These are phyloP conservation scores for Ichneumoninae sp. DNA, from an alignment of 2,888 invertebrate species.

Conservation along the genomic window DNA sequence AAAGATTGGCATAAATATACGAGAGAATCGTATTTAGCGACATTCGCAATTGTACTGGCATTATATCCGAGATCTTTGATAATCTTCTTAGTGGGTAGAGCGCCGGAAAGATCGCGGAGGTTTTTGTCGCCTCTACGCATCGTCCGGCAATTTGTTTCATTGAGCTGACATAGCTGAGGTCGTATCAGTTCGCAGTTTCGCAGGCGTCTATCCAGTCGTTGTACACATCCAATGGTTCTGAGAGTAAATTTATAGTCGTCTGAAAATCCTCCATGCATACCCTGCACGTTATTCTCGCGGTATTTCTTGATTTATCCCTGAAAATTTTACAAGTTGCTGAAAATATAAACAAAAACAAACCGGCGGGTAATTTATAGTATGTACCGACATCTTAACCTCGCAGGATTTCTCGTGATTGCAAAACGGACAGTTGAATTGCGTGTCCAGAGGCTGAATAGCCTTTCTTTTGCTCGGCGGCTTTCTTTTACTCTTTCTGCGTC, in stretches of 20 bases:
- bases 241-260: slow-evolving; percentile 97
- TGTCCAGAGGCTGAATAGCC: slow-evolving; percentile 96
- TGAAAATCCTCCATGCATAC: slow-evolving; percentile 99
- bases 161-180: background rate
- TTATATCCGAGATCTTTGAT: slow-evolving; percentile 32
- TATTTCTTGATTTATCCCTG: slow-evolving; percentile 97
- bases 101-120: background rate
- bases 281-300: slow-evolving; percentile 96
- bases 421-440: slow-evolving; percentile 99
- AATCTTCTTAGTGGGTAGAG: background rate
- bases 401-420: slow-evolving; percentile 99
- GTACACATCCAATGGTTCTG: slow-evolving; percentile 99
- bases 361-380: slow-evolving; percentile 46
- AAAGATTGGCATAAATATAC: slow-evolving; percentile 1
- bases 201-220: slow-evolving; percentile 99
- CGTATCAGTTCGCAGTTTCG: slow-evolving; percentile 93
- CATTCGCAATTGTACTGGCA: slow-evolving; percentile 17
- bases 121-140: background rate
- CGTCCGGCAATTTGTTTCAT: background rate
- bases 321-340: slow-evolving; percentile 75
- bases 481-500: slow-evolving; percentile 97
- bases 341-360: slow-evolving; percentile 19
- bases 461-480: slow-evolving; percentile 98
- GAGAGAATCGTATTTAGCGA: background rate
- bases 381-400: slow-evolving; percentile 98